phyloP scores from a whole-genome alignment of 2,113 vertebrate genomes.

The Gallinago undulata region DNA sequence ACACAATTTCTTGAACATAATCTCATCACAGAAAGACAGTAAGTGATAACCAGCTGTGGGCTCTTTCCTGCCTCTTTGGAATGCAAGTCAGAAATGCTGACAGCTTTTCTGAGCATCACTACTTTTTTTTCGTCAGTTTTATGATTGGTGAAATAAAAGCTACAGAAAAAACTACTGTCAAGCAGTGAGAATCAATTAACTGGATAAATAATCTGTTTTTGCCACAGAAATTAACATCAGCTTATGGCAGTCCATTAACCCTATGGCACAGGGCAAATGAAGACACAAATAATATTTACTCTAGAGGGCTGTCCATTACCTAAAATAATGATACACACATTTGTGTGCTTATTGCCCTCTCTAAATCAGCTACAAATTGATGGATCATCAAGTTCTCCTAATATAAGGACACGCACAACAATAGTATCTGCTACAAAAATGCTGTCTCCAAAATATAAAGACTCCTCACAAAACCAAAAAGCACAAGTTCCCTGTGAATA shows the following conservation, averaged over 20 bases:
- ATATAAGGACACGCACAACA: background rate
- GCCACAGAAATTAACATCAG: background rate
- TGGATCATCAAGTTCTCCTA: background rate
- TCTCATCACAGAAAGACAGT: background rate
- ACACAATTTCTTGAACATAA: background rate
- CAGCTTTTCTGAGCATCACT: background rate
- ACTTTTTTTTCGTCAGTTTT: background rate
- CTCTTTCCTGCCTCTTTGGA: background rate
- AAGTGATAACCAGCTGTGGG: background rate
- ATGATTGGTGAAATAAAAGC: background rate
- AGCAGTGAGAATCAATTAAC: background rate
- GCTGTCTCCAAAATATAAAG: background rate
- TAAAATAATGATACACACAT: background rate
- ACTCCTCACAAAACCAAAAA: background rate
- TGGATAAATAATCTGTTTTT: background rate
- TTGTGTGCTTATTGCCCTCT: background rate
- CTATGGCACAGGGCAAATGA: background rate
- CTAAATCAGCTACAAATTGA: background rate
- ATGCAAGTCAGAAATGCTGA: background rate
- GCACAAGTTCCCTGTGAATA: background rate
- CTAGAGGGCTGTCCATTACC: background rate
- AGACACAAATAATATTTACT: background rate
- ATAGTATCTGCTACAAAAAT: background rate
- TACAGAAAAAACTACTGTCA: background rate
- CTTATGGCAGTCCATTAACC: slow-evolving; percentile 13